Conservation (phyloP, 2,113 vertebrate species). For the Nibea albiflora region DNA sequence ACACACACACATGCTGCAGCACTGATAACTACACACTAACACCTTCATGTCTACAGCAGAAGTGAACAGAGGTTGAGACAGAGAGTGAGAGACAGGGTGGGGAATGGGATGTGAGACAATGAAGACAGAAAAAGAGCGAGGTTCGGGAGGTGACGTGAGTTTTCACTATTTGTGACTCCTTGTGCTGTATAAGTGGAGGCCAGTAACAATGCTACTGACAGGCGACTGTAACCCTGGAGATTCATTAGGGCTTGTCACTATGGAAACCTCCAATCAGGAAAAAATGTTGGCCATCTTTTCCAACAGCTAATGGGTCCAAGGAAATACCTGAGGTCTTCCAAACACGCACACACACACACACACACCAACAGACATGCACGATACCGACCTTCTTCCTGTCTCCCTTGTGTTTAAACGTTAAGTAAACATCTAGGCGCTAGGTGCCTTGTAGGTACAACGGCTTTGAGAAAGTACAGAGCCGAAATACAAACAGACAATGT, state of each 20-base stretch:
- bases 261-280: conserved; percentile 88
- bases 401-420: conserved; percentile 68
- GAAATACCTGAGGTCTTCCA: conserved; percentile 70
- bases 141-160: conserved; percentile 53
- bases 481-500: conserved; percentile 65
- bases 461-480: conserved; percentile 69
- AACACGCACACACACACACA: conserved; percentile 14
- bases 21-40: conserved; percentile 47
- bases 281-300: conserved; percentile 83
- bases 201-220: conserved; percentile 81
- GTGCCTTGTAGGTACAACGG: conserved; percentile 43
- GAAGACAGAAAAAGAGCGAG: conserved; percentile 45
- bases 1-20: conserved; percentile 33
- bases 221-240: conserved; percentile 91
- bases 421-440: conserved; percentile 64
- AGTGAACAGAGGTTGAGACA: conserved; percentile 42
- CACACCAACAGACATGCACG: not conserved
- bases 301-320: conserved; percentile 65
- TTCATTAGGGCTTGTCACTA: conserved; percentile 92
- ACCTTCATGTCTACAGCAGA: conserved; percentile 42
- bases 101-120: conserved; percentile 48
- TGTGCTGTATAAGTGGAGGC: conserved; percentile 86
- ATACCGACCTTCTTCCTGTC: conserved; percentile 41
- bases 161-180: conserved; percentile 60
- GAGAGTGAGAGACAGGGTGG: conserved; percentile 54